Percentiles rank a stretch among this genome's conserved stretches.
Evolutionary conservation across 2,888 invertebrate species (phyloP).

Genomic region (Coelogynopora nodosa): DNA sequence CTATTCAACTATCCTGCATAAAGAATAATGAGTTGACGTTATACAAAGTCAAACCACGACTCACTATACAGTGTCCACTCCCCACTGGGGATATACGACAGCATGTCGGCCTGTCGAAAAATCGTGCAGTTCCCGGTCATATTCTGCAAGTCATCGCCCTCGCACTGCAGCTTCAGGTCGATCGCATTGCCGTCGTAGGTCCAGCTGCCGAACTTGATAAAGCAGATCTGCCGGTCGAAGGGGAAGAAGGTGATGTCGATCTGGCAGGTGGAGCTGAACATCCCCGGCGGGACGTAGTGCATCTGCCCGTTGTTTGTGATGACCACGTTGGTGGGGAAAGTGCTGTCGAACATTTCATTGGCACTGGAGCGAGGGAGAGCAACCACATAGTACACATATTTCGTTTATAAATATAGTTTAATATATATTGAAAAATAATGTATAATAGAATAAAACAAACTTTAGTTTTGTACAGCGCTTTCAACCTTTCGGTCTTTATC

Average conservation of each 20-base stretch:
- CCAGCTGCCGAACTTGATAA: slow-evolving; percentile 50
- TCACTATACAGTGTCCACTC: background rate
- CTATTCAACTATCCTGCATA: too few relatives aligned
- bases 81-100: background rate
- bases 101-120: background rate
- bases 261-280: slow-evolving; percentile 49
- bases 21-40: too few relatives aligned
- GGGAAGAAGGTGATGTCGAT: slow-evolving; percentile 50
- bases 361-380: slow-evolving; percentile 37
- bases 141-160: background rate
- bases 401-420: slow-evolving; percentile 1
- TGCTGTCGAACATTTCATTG: slow-evolving; percentile 47
- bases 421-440: too few relatives aligned
- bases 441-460: too few relatives aligned
- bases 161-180: slow-evolving; percentile 41
- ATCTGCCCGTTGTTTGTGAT: slow-evolving; percentile 47
- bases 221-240: slow-evolving; percentile 49
- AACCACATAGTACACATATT: background rate
- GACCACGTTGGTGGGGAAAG: slow-evolving; percentile 46
- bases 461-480: too few relatives aligned
- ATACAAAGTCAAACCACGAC: too few relatives aligned
- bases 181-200: slow-evolving; percentile 48
- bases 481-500: too few relatives aligned
- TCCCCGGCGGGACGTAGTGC: slow-evolving; percentile 49
- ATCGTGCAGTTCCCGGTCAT: background rate